Percentiles rank a stretch among this genome's conserved stretches.
Conservation (phyloP, 2,888 invertebrate species). For the Oscheius sp. region DNA sequence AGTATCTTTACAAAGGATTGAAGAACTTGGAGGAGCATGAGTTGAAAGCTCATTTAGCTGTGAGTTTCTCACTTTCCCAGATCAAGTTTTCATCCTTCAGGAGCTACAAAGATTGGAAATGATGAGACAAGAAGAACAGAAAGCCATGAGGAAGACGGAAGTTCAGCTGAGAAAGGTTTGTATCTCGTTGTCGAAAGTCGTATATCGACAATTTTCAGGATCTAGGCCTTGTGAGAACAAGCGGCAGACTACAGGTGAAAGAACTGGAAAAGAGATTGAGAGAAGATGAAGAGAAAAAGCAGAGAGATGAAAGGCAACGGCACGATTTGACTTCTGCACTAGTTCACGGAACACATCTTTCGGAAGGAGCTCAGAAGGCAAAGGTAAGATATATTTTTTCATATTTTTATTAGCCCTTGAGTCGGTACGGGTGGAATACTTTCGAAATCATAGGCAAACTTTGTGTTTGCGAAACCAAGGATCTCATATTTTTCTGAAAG, state of each 20-base stretch:
- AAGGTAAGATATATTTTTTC: no score
- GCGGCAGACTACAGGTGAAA: conserved; percentile 10
- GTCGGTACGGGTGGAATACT: no score
- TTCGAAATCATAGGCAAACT: no score
- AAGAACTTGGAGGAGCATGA: background rate
- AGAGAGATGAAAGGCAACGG: background rate
- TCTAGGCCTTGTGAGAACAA: conserved; percentile 7
- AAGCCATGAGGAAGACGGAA: background rate
- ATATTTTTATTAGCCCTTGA: no score
- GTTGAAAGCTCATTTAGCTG: background rate
- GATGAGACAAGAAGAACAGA: background rate
- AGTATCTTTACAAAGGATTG: background rate
- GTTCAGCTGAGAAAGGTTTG: background rate
- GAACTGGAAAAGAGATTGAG: conserved; percentile 10
- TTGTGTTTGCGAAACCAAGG: no score
- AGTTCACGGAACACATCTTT: background rate
- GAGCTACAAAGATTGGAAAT: background rate
- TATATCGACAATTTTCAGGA: conserved; percentile 3
- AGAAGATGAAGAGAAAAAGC: conserved; percentile 14
- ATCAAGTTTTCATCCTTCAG: background rate
- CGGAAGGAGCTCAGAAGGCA: no score
- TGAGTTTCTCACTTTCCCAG: background rate
- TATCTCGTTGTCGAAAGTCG: background rate
- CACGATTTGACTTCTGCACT: background rate
- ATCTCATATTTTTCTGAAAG: no score